phyloP scores from a whole-genome alignment of 2,797 vertebrate species.

The Danio aesculapii region DNA sequence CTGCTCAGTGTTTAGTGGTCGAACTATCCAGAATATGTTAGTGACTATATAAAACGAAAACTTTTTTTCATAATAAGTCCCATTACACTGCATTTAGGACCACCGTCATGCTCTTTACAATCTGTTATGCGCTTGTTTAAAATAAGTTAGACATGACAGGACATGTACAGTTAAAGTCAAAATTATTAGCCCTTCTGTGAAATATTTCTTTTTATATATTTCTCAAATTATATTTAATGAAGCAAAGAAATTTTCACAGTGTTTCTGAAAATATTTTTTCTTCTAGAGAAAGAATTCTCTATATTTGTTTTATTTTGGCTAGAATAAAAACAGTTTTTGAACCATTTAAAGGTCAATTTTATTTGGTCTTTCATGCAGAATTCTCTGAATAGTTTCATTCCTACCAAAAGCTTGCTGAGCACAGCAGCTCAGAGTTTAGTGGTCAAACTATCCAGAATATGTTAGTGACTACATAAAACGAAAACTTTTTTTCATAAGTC shows the following conservation, averaged over 20 bases:
- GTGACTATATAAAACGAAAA: not conserved
- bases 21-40: not conserved
- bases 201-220: too few relatives aligned
- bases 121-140: not conserved
- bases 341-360: not conserved
- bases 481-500: not conserved
- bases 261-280: too few relatives aligned
- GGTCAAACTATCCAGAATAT: not conserved
- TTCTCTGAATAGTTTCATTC: slow-evolving; percentile 18
- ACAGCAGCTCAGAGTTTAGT: not conserved
- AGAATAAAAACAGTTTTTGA: too few relatives aligned
- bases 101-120: not conserved
- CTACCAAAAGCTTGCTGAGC: not conserved
- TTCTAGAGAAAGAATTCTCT: too few relatives aligned
- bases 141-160: not conserved
- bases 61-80: not conserved
- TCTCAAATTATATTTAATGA: too few relatives aligned
- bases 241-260: too few relatives aligned
- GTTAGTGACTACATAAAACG: not conserved
- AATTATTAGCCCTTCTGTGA: too few relatives aligned
- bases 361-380: slow-evolving; percentile 17
- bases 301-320: too few relatives aligned
- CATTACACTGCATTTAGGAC: not conserved
- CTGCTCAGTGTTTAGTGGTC: not conserved
- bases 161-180: not conserved